phyloP scores from a whole-genome alignment of 1,140 invertebrate species.

The Atta texana region DNA sequence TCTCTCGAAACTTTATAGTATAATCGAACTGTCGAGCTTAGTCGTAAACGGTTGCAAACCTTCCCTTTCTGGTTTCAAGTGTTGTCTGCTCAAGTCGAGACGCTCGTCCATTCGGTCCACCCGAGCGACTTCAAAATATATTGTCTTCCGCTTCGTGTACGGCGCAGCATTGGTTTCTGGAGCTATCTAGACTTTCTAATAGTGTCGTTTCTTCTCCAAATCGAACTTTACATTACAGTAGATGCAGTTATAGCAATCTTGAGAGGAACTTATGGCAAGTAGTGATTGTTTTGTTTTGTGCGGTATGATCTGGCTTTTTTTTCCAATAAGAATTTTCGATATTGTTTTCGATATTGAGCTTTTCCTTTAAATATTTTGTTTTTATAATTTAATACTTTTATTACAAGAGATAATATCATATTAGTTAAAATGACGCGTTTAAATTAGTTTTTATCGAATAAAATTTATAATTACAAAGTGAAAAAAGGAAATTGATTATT shows the following conservation, averaged over 20 bases:
- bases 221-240: conserved; percentile 49
- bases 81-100: conserved; percentile 49
- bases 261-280: conserved; percentile 12
- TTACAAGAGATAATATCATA: neutral
- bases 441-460: neutral
- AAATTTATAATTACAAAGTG: neutral
- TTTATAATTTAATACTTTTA: neutral
- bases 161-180: conserved; percentile 11
- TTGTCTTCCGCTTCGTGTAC: conserved; percentile 36
- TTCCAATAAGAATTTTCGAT: neutral
- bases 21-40: conserved; percentile 41
- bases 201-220: conserved; percentile 50
- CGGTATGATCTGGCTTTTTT: neutral
- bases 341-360: neutral
- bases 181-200: conserved; percentile 55
- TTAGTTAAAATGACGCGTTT: neutral
- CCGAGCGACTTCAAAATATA: conserved; percentile 50
- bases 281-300: neutral
- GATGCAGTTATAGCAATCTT: conserved; percentile 3
- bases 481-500: neutral
- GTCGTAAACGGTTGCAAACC: conserved; percentile 36
- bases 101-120: conserved; percentile 50
- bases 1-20: conserved; percentile 24
- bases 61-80: conserved; percentile 22
- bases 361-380: neutral